A percentile compares a stretch with the other conserved stretches of the same genome.
Conservation (phyloP, 2,888 invertebrate genomes). For the Ormyrus nitidulus region DNA sequence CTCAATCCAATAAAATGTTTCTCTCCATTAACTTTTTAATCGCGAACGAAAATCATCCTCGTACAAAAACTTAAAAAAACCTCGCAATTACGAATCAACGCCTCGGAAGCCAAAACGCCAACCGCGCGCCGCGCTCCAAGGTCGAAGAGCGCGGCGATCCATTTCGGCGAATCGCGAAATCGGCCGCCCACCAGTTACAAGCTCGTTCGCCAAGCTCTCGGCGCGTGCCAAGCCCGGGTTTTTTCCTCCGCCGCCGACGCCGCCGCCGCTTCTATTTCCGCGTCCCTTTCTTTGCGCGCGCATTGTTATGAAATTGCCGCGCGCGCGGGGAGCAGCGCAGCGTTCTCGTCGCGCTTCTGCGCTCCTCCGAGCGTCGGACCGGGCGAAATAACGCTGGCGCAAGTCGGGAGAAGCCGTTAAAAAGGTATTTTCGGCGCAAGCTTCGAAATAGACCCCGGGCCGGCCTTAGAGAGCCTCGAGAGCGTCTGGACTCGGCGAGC, state of each 20-base stretch:
- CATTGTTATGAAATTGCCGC: conserved; percentile 18
- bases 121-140: too few relatives aligned
- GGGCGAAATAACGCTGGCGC: conserved; percentile 12
- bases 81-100: too few relatives aligned
- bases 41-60: too few relatives aligned
- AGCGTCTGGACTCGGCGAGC: background rate
- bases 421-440: conserved; percentile 25
- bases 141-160: too few relatives aligned
- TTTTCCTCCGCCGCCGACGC: background rate
- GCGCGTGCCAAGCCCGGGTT: background rate
- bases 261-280: conserved; percentile 24
- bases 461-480: background rate
- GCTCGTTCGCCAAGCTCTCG: too few relatives aligned
- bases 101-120: too few relatives aligned
- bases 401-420: background rate
- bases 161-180: too few relatives aligned
- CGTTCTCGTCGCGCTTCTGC: background rate
- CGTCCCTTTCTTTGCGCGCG: conserved; percentile 21
- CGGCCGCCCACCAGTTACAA: too few relatives aligned
- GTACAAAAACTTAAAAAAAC: too few relatives aligned
- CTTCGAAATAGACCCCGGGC: conserved; percentile 18
- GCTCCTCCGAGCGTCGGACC: background rate
- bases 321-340: background rate
- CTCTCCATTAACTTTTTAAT: too few relatives aligned
- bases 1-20: too few relatives aligned